Conservation (phyloP, 2,797 vertebrate species). For the Neomorphus geoffroyi region DNA sequence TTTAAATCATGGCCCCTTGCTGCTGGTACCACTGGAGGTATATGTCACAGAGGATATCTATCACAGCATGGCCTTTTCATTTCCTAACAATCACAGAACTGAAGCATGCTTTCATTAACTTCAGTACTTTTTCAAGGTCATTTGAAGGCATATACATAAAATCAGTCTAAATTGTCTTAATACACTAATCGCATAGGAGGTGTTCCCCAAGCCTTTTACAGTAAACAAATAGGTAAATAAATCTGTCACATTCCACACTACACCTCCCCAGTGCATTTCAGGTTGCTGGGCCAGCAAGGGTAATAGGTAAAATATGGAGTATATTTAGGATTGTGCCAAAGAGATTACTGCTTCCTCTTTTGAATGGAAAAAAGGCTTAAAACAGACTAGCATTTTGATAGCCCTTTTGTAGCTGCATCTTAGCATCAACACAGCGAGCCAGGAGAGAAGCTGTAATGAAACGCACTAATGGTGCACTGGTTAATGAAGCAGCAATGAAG, state of each 20-base stretch:
- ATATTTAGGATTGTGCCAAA: background rate
- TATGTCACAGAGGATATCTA: conserved; percentile 8
- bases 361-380: conserved; percentile 18
- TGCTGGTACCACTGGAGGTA: background rate
- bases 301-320: background rate
- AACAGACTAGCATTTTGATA: conserved; percentile 27
- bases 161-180: conserved; percentile 20
- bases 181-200: background rate
- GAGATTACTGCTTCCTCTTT: background rate
- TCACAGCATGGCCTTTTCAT: conserved; percentile 51
- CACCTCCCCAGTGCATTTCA: background rate
- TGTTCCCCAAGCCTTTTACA: background rate
- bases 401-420: conserved; percentile 29
- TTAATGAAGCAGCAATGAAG: conserved; percentile 71
- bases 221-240: conserved; percentile 26
- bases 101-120: conserved; percentile 35
- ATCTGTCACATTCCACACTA: background rate
- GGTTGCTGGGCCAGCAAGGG: background rate
- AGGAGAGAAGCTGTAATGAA: conserved; percentile 56
- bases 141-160: conserved; percentile 8
- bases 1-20: conserved; percentile 8
- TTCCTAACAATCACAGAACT: conserved; percentile 7
- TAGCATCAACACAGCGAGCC: conserved; percentile 33
- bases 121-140: conserved; percentile 34
- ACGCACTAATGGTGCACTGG: conserved; percentile 35